Percentiles rank a stretch among this genome's conserved stretches.
Conservation (phyloP, 1,140 invertebrate genomes). For the Caenorhabditis briggsae region DNA sequence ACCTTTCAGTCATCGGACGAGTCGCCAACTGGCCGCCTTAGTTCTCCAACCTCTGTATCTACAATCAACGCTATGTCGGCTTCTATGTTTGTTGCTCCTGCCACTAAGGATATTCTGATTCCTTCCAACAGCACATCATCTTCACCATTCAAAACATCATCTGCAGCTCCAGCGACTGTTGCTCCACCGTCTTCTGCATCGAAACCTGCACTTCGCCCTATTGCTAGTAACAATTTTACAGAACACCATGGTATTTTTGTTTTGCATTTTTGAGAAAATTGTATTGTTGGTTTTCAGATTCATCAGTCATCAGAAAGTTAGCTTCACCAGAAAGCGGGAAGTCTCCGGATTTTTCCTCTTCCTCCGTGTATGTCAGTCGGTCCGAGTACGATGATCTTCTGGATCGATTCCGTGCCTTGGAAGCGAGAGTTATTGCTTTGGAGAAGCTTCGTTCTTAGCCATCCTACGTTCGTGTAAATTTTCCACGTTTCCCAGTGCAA, state of each 20-base stretch:
- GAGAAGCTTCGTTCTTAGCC: conserved; percentile 28
- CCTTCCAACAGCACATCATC: conserved; percentile 10
- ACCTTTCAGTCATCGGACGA: conserved; percentile 31
- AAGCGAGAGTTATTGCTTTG: conserved; percentile 28
- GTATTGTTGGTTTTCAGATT: background rate
- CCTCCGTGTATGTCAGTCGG: conserved; percentile 13
- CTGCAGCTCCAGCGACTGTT: background rate
- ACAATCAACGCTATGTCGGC: conserved; percentile 7
- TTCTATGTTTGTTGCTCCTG: conserved; percentile 21
- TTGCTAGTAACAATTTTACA: background rate
- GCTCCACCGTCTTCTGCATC: conserved; percentile 26
- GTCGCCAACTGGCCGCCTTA: background rate
- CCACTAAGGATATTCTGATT: conserved; percentile 4
- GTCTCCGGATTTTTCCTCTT: background rate
- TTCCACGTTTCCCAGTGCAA: conserved; percentile 20
- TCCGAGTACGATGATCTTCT: conserved; percentile 26
- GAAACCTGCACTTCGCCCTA: conserved; percentile 22
- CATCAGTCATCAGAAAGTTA: conserved; percentile 14
- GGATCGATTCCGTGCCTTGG: conserved; percentile 13
- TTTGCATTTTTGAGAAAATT: background rate
- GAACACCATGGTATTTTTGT: background rate
- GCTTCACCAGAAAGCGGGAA: background rate
- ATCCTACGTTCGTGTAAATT: conserved; percentile 31
- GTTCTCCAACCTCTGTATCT: conserved; percentile 3
- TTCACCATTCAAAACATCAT: conserved; percentile 20